Evolutionary conservation across 1,140 invertebrate genomes (phyloP), one percentile per base, ranked within the genome.

Genomic region (Teleogryllus occipitalis): DNA sequence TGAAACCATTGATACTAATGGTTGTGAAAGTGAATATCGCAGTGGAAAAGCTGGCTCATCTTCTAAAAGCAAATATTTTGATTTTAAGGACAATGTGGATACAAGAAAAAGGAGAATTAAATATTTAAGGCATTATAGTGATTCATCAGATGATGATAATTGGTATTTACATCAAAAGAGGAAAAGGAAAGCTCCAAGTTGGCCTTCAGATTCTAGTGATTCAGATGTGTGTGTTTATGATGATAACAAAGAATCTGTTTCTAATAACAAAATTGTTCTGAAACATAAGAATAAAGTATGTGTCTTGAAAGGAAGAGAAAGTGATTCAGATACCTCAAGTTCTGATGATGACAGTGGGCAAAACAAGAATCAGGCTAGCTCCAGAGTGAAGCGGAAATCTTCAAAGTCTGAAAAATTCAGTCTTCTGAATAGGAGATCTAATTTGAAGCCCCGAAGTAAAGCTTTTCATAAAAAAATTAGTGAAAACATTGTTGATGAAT

Each of bases 71-170:
- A 77, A 77, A 77, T 10, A 15, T 77, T 77, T 65, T 18, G 54
- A 65, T 22, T 65, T 22, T 27, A 74, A 74, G 18, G 21, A 27
- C 7, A 47, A 72, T 22, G 47, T 6, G 48, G 47, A 75, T 14
- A 47, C 39, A 18, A 54, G 76, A 47, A 80, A 80, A 77, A 77
- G 74, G 76, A 80, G 76, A 47, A 77, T 74, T 39, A 72, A 74
- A 72, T 77, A 47, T 21, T 47, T 76, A 15, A 65, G 49, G 46
- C 27, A 49, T 10, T 77, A 49, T 48, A 80, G 79, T 77, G 79
- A 80, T 15, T 77, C 75, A 65, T 80, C 79, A 18, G 75, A 77
- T 47, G 75, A 77, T 49, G 76, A 79, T 22, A 46, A 74, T 39
- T 79, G 78, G 78, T 47, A 79, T 48, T 65, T 73, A 22, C 48